Evolutionary conservation across 2,113 vertebrate species (phyloP).

Genomic region (Accipiter cooperii): DNA sequence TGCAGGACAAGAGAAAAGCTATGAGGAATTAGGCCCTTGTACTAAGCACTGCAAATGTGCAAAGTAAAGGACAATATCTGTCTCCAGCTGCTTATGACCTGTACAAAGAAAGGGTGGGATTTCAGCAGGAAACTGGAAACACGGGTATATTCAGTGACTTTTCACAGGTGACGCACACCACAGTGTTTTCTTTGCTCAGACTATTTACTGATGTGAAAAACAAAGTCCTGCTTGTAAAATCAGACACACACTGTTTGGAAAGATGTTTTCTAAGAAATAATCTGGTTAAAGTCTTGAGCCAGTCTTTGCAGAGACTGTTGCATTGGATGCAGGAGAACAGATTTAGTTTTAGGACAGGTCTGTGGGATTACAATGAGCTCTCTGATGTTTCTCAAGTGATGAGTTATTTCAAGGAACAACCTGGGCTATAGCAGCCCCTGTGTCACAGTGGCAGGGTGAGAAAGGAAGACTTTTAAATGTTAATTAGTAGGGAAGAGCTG

Average conservation of each 20-base stretch:
- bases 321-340: background rate
- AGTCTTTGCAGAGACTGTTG: background rate
- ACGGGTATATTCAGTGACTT: background rate
- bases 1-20: background rate
- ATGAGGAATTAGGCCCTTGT: background rate
- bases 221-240: background rate
- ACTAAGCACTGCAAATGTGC: background rate
- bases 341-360: background rate
- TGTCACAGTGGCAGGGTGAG: background rate
- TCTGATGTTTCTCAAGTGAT: background rate
- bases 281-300: background rate
- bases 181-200: background rate
- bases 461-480: slow-evolving; percentile 50
- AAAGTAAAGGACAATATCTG: background rate
- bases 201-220: background rate
- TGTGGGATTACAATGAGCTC: background rate
- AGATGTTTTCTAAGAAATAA: background rate
- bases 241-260: background rate
- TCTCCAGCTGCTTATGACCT: background rate
- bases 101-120: background rate
- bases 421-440: background rate
- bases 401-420: slow-evolving; percentile 31
- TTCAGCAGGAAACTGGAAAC: background rate
- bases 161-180: background rate
- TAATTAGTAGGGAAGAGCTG: slow-evolving; percentile 50